Base-by-base conservation (phyloP, 2,113 vertebrate genomes). In the Scortum barcoo region DNA sequence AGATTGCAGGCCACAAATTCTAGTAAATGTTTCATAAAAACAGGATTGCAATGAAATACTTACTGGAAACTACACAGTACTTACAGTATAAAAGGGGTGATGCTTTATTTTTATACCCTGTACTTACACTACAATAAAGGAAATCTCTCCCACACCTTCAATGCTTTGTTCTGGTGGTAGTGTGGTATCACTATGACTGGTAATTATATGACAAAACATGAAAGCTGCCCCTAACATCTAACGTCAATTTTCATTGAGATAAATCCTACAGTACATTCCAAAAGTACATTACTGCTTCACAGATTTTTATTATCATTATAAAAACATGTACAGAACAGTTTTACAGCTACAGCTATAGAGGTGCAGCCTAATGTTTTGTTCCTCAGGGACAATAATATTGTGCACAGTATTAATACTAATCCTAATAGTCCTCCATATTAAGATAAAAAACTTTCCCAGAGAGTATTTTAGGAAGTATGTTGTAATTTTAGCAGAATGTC, bases 341-440 rank as follows among this genome's bases (percentile, higher is more conserved):
- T 66, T 44, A 56, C 4, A 53, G 46, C 46, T 53, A 20, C 4
- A 54, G 61, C 53, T 42, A 24, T 40, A 66, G 48, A 62, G 71
- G 28, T 53, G 76, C 57, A 66, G 50, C 65, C 48, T 57, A 5
- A 65, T 38, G 30, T 70, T 78, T 44, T 65, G 19, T 65, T 62
- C 44, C 26, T 17, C 17, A 48, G 17, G 19, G 17, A 19, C 8
- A 20, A 48, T 20, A 67, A 67, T 44, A 17, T 44, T 63, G 61
- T 38, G 24, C 22, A 42, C 2, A 1, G 24, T n/a, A 53, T 65
- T 3, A 65, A 44, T 63, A 63, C 42, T 24, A 19, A 42, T 38
- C 24, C 33, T 36, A 42, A 40, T 38, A n/a, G 42, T 7, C 8
- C 20, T 62, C 4, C 19, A 36, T 20, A 13, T 44, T 44, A n/a